These are phyloP conservation scores for Camponotus vicinus DNA, from an alignment of 1,140 invertebrate species.

Conservation along the genomic window DNA sequence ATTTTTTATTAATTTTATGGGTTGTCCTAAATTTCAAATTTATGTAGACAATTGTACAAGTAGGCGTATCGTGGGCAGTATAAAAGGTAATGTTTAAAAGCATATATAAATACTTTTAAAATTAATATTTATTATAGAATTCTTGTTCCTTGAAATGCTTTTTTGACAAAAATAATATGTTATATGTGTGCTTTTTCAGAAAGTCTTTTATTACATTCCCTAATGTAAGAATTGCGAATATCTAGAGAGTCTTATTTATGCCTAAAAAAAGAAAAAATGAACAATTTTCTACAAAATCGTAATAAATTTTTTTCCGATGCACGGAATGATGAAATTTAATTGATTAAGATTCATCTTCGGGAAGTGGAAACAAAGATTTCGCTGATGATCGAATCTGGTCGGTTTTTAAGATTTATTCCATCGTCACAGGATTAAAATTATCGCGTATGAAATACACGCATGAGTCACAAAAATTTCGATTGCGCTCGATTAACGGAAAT, in stretches of 20 bases:
- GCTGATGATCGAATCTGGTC: neutral
- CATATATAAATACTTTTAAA: neutral
- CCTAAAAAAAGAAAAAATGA: neutral
- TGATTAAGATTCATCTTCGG: neutral
- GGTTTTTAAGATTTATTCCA: neutral
- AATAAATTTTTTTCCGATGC: neutral
- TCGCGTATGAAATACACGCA: no score
- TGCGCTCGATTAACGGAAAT: neutral
- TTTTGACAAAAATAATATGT: neutral
- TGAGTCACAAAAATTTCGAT: constrained; percentile 6
- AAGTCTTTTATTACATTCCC: neutral
- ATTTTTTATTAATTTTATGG: no score
- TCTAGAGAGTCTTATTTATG: neutral
- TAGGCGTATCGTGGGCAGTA: neutral
- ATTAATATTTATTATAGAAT: neutral
- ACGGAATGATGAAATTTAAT: neutral
- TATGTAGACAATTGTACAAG: neutral
- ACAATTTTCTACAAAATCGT: neutral
- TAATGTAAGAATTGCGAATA: neutral
- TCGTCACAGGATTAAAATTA: neutral
- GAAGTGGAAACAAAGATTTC: neutral
- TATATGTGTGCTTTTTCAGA: neutral
- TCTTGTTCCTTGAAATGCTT: neutral
- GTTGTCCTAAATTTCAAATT: neutral
- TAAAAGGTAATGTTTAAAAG: neutral